Evolutionary conservation across 2,888 invertebrate species (phyloP).

Genomic region (Spodoptera exigua): DNA sequence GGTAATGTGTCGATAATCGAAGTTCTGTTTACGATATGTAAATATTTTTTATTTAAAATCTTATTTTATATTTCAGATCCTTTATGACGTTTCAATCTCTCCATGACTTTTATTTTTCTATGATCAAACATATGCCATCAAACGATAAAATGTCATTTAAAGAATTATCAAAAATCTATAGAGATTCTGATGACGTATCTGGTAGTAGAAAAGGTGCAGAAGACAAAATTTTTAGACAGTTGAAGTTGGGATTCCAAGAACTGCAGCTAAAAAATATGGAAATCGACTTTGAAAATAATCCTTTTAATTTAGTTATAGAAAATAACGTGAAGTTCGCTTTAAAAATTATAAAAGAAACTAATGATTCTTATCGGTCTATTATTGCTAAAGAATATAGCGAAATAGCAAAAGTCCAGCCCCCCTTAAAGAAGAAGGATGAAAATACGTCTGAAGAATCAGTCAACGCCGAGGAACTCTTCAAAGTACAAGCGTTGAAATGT

Average conservation of each 20-base stretch:
- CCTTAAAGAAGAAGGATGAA: slow-evolving; percentile 77
- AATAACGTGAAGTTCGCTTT: slow-evolving; percentile 80
- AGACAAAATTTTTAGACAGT: slow-evolving; percentile 78
- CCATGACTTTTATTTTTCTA: slow-evolving; percentile 82
- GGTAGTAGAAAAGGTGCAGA: slow-evolving; percentile 76
- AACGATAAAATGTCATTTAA: slow-evolving; percentile 76
- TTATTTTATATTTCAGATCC: slow-evolving; percentile 71
- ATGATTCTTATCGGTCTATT: slow-evolving; percentile 73
- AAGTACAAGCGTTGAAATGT: slow-evolving; percentile 78
- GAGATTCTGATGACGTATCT: slow-evolving; percentile 74
- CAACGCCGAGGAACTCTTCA: slow-evolving; percentile 76
- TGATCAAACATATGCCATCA: slow-evolving; percentile 78
- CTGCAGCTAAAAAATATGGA: slow-evolving; percentile 76
- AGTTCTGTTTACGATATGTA: background rate
- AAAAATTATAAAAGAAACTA: slow-evolving; percentile 76
- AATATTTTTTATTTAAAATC: slow-evolving; percentile 36
- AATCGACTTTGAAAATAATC: slow-evolving; percentile 82
- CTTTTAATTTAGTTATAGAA: slow-evolving; percentile 80
- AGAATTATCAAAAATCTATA: slow-evolving; percentile 78
- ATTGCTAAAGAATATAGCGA: slow-evolving; percentile 80
- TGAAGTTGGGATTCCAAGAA: slow-evolving; percentile 77
- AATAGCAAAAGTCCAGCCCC: slow-evolving; percentile 73
- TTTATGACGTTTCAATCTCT: slow-evolving; percentile 82
- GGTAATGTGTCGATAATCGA: slow-evolving; percentile 73
- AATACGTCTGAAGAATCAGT: slow-evolving; percentile 68